Percentiles rank a stretch among this genome's conserved stretches.
These are phyloP conservation scores for Cyclopterus lumpus DNA, from an alignment of 2,797 vertebrate genomes.

Conservation along the genomic window DNA sequence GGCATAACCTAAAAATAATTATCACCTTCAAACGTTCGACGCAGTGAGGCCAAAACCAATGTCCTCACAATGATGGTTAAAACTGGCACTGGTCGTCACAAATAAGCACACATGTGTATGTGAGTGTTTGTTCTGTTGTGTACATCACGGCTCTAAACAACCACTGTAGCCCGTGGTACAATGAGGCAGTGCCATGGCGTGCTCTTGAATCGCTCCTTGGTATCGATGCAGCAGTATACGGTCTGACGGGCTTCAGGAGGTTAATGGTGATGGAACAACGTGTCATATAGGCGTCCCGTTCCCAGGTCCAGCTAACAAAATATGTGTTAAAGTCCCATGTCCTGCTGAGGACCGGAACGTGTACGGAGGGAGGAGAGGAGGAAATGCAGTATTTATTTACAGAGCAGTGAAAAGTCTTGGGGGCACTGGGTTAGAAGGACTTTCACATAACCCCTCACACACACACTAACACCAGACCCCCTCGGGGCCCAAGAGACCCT, in stretches of 20 bases:
- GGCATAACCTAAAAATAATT: neutral
- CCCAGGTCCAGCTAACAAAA: neutral
- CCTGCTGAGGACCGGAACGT: neutral
- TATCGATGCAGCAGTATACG: neutral
- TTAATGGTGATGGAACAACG: neutral
- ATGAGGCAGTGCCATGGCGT: neutral
- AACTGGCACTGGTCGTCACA: too few relatives aligned
- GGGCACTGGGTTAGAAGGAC: slow-evolving; percentile 62
- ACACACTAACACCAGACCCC: slow-evolving; percentile 12
- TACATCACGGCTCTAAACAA: neutral
- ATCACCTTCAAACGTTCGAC: too few relatives aligned
- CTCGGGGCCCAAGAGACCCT: slow-evolving; percentile 49
- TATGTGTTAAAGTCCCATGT: neutral
- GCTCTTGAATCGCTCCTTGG: neutral
- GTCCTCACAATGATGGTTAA: too few relatives aligned
- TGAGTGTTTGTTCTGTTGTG: neutral
- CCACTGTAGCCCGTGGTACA: neutral
- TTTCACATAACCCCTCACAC: slow-evolving; percentile 81
- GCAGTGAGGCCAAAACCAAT: too few relatives aligned
- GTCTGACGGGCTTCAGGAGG: neutral
- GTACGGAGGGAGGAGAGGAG: slow-evolving; percentile 42
- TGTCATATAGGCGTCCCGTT: neutral
- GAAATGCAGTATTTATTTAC: slow-evolving; percentile 82
- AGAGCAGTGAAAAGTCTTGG: slow-evolving; percentile 71
- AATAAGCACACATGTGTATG: too few relatives aligned